Conservation (phyloP, 2,113 vertebrate genomes). For the Puntigrus tetrazona region DNA sequence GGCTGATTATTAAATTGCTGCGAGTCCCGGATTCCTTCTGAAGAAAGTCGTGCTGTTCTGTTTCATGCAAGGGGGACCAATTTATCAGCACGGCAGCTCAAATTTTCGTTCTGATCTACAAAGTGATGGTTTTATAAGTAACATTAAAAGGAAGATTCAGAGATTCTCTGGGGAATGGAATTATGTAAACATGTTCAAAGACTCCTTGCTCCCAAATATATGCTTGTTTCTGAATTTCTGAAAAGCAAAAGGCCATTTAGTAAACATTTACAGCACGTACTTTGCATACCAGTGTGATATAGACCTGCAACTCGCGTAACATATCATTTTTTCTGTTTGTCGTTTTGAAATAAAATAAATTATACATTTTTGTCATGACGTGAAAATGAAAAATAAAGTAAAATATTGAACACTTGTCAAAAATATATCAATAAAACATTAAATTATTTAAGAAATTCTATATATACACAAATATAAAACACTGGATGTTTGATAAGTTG, state of each 20-base stretch:
- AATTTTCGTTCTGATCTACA: not conserved
- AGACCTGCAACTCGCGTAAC: not conserved
- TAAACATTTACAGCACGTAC: not conserved
- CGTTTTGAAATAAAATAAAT: no score
- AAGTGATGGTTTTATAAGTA: not conserved
- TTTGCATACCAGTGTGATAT: not conserved
- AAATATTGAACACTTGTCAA: no score
- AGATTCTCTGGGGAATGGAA: not conserved
- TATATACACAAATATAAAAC: not conserved
- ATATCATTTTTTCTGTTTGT: not conserved
- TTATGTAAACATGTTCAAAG: constrained; percentile 18
- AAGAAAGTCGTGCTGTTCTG: not conserved
- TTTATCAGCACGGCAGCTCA: not conserved
- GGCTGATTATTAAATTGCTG: constrained; percentile 5
- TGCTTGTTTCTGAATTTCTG: not conserved
- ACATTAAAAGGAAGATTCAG: not conserved
- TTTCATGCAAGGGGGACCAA: not conserved
- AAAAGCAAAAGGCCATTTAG: not conserved
- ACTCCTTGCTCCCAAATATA: not conserved
- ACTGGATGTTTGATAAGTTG: not conserved
- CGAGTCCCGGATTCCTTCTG: not conserved
- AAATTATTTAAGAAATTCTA: not conserved
- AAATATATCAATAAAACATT: not conserved
- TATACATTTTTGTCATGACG: no score
- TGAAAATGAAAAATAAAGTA: no score